Base-by-base conservation (phyloP, 1,140 invertebrate species). In the Wasmannia auropunctata region DNA sequence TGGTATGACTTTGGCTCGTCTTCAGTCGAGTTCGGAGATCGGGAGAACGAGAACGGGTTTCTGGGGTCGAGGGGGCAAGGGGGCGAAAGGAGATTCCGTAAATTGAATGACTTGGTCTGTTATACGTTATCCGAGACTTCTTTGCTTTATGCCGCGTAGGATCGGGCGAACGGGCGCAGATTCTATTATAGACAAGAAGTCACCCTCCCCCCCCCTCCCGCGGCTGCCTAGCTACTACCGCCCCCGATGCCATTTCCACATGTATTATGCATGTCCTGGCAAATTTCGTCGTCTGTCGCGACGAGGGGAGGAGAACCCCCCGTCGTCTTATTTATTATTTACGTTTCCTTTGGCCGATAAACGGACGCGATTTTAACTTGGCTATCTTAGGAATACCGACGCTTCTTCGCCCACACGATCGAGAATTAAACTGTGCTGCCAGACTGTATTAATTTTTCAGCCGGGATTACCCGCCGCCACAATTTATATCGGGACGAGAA, bases 121-220 rank as follows among this genome's bases (percentile, higher is more conserved):
- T 94, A 94, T 93, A 93, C 89, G 90, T 92, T 92, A 93, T 88
- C 90, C 90, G 81, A 79, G 92, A 92, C 91, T 94, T 93, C 91
- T 93, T 92, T 93, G 90, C 93, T 94, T 94, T 94, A 93, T 93
- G 87, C 90, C 58, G 31, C 88, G 85, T 80, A 91, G 90, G 94
- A 93, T 93, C 91, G 93, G 90, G 91, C 91, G 91, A 93, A 92
- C 93, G 91, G 6, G 93, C 90, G 87, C 88, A 95, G 94, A 95
- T 95, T 95, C 94, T 93, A 95, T 95, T 95, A 95, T 93, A 95
- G 94, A 94, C 94, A 94, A 94, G 93, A 91, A 94, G 92, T 92
- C 91, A 88, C 75, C 69, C n/a, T n/a, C n/a, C n/a, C n/a, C n/a
- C n/a, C n/a, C n/a, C n/a, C n/a, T n/a, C n/a, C 88, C 88, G 87